A percentile compares a stretch with the other conserved stretches of the same genome.
Conservation (phyloP, 2,797 vertebrate genomes). For the Nasua narica region DNA sequence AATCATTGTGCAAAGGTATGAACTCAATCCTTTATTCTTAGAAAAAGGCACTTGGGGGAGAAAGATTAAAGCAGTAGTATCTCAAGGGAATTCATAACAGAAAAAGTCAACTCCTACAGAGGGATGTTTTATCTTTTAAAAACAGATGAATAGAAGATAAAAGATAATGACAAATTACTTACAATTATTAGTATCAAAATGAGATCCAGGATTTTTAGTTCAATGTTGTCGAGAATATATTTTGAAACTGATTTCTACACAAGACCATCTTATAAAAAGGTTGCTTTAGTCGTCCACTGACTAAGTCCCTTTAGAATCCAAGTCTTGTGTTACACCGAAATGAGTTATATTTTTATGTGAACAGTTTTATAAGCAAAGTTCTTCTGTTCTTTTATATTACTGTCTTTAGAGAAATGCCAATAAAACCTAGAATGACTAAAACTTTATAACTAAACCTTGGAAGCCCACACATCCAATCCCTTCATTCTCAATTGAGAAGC, state of each 20-base stretch:
- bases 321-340: conserved; percentile 53
- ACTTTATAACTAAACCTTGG: conserved; percentile 10
- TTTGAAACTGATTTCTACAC: conserved; percentile 21
- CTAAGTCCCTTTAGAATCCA: conserved; percentile 56
- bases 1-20: conserved; percentile 64
- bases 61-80: conserved; percentile 41
- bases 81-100: conserved; percentile 14
- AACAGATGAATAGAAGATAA: conserved; percentile 21
- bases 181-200: conserved; percentile 36
- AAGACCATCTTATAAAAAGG: conserved; percentile 50
- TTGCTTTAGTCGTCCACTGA: conserved; percentile 53
- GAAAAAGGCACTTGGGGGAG: conserved; percentile 40
- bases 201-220: conserved; percentile 44
- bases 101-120: conserved; percentile 34
- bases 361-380: conserved; percentile 44
- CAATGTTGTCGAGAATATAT: conserved; percentile 32
- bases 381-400: conserved; percentile 43
- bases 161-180: conserved; percentile 35
- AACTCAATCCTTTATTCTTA: conserved; percentile 63
- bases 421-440: conserved; percentile 24
- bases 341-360: conserved; percentile 57
- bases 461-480: neutral
- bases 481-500: neutral
- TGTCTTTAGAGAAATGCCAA: conserved; percentile 37
- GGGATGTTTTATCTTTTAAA: conserved; percentile 16